Conservation (phyloP, 2,888 invertebrate species). For the Leucophora obtusa region DNA sequence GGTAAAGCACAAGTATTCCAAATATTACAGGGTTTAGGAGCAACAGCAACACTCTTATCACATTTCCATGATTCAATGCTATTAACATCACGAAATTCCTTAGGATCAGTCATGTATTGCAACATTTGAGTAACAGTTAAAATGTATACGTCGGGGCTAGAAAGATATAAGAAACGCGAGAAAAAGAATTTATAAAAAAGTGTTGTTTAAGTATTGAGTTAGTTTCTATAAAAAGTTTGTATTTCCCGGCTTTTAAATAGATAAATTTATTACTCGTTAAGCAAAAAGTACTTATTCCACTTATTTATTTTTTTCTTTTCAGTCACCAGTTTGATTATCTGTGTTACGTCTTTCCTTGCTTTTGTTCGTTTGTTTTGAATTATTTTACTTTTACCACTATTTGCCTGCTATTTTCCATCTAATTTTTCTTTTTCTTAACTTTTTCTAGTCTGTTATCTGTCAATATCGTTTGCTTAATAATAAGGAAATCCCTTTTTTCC, state of each 20-base stretch:
- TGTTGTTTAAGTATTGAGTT: too few species aligned
- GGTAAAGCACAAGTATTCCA: constrained; percentile 90
- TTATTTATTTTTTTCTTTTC: background rate
- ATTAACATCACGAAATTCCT: constrained; percentile 83
- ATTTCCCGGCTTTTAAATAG: too few species aligned
- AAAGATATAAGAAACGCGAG: constrained; percentile 68
- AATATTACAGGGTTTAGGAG: constrained; percentile 87
- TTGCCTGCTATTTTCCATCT: constrained; percentile 5
- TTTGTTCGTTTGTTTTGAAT: background rate
- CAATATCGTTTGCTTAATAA: constrained; percentile 45
- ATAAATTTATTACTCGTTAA: too few species aligned
- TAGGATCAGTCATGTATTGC: constrained; percentile 94
- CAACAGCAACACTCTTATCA: constrained; percentile 84
- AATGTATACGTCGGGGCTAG: constrained; percentile 91
- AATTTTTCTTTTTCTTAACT: constrained; percentile 32
- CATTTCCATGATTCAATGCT: constrained; percentile 92
- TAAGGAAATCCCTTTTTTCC: constrained; percentile 13
- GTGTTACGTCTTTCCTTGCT: background rate
- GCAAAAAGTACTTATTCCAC: too few species aligned
- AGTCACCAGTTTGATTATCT: too few species aligned
- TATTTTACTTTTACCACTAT: background rate
- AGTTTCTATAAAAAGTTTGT: too few species aligned
- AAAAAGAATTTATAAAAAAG: background rate
- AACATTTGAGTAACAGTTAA: constrained; percentile 93
- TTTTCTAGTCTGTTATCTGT: constrained; percentile 40